Evolutionary conservation across 2,888 invertebrate species (phyloP).

Genomic region (Lasioglossum marginatum): DNA sequence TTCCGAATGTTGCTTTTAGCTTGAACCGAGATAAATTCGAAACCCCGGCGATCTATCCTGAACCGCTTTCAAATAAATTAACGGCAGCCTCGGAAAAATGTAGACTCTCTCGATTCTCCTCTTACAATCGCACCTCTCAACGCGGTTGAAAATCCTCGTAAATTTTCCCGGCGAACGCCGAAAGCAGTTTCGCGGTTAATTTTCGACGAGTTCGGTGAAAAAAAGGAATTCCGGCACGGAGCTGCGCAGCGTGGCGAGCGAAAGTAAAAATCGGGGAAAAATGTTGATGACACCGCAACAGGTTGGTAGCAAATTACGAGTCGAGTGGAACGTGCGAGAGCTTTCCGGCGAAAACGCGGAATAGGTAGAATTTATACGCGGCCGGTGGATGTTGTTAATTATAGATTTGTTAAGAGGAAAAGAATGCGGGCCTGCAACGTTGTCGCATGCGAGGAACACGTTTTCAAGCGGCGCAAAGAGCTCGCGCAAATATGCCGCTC

Average conservation of each 20-base stretch:
- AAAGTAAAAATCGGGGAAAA: background rate
- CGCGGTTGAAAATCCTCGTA: background rate
- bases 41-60: background rate
- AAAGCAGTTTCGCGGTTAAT: background rate
- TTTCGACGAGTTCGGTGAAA: background rate
- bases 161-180: background rate
- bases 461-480: slow-evolving; percentile 1
- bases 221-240: background rate
- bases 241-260: background rate
- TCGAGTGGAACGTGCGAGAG: background rate
- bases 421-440: slow-evolving; percentile 52
- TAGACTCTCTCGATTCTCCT: background rate
- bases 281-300: slow-evolving; percentile 39
- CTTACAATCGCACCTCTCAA: background rate
- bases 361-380: slow-evolving; percentile 7
- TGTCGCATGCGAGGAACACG: slow-evolving; percentile 33
- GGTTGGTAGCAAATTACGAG: slow-evolving; percentile 36
- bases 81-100: background rate
- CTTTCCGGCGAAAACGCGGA: background rate
- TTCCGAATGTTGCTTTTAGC: slow-evolving; percentile 11
- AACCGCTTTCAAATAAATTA: slow-evolving; percentile 12
- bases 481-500: slow-evolving; percentile 43
- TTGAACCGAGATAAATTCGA: background rate
- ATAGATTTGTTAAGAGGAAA: slow-evolving; percentile 29
- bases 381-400: slow-evolving; percentile 16